These are phyloP conservation scores for Eulemur rufifrons DNA, from an alignment of 2,113 vertebrate species.

Conservation along the genomic window DNA sequence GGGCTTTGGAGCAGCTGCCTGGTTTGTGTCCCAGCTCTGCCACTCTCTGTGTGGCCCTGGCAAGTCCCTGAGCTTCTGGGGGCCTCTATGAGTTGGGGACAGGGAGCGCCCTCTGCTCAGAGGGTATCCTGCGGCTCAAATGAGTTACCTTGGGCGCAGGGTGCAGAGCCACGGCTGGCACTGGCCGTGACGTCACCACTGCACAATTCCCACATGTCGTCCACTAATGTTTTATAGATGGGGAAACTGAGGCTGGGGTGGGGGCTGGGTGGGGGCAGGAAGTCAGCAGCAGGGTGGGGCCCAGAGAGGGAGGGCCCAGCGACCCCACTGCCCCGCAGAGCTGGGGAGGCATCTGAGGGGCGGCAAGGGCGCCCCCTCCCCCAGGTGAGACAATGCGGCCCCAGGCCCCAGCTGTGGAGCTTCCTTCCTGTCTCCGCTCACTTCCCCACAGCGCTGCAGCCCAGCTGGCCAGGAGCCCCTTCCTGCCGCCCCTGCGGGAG, in stretches of 20 bases:
- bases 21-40: not conserved
- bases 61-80: not conserved
- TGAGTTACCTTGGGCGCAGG: not conserved
- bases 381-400: constrained; percentile 67
- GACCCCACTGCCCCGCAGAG: not conserved
- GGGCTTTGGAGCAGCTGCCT: fast-evolving
- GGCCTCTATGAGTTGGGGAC: not conserved
- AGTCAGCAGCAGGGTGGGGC: not conserved
- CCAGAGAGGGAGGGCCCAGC: not conserved
- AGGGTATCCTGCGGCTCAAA: fast-evolving
- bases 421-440: constrained; percentile 66
- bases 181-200: not conserved
- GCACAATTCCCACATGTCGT: fast-evolving
- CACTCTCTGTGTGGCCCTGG: fast-evolving
- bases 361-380: not conserved
- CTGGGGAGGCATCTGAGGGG: not conserved
- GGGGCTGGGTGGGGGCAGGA: no score
- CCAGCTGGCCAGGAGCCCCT: constrained; percentile 60
- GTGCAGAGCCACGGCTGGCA: fast-evolving
- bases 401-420: not conserved
- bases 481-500: not conserved
- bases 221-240: not conserved
- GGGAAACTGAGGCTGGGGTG: constrained; percentile 31
- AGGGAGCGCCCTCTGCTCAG: fast-evolving
- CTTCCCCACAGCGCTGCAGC: not conserved